Base-by-base conservation (phyloP, 1,140 invertebrate genomes). In the Orchesella cincta region DNA sequence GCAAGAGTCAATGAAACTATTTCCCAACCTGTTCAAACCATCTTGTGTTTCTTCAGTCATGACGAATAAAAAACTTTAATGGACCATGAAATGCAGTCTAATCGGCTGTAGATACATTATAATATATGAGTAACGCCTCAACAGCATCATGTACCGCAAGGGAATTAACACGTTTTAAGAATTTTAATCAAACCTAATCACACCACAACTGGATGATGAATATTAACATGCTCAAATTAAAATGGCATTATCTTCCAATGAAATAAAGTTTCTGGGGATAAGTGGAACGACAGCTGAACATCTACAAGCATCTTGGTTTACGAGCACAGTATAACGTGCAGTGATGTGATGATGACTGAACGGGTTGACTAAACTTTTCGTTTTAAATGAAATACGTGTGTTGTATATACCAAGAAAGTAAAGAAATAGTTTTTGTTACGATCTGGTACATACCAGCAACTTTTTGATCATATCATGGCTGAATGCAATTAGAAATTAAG, bases 151-250 rank as follows among this genome's bases (percentile, higher is more conserved):
- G 62, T 67, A 67, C 62, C 31, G 62, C 62, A 31, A 67, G 14
- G 62, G 62, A 67, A 67, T 67, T 67, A 67, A 67, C 62, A 67
- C 62, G 62, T 67, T 67, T 67, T 67, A 67, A 67, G 62, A 67
- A 67, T 67, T 67, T 23, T 67, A 67, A 67, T 67, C 62, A 67
- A 33, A 18, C 31, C 28, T 33, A 67, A 33, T 29, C 23, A 29
- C 28, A 67, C 62, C 8, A 67, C 62, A n/a, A 67, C 62, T 14
- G 29, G 62, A 67, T 33, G 28, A 67, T 67, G 62, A 33, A 67
- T 67, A 67, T 67, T 67, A 31, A 67, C 62, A 67, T 29, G 31
- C 5, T 29, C 62, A 67, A 31, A 67, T 67, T 67, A 67, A 67
- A 67, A 67, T 31, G 29, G 29, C 62, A 67, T 67, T 67, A 67